phyloP scores from a whole-genome alignment of 2,797 vertebrate genomes.

The Rhinatrema bivittatum region DNA sequence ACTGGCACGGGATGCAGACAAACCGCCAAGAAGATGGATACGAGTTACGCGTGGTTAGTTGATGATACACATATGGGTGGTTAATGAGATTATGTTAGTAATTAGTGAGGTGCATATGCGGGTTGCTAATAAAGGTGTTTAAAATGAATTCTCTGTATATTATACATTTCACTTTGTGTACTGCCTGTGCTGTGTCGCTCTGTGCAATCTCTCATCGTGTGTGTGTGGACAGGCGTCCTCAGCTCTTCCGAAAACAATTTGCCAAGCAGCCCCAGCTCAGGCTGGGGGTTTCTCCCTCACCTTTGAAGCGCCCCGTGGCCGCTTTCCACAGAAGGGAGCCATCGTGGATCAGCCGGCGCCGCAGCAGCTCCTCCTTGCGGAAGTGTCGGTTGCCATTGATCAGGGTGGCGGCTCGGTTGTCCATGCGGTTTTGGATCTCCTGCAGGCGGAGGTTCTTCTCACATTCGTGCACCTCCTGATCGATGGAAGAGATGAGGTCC shows the following conservation, averaged over 20 bases:
- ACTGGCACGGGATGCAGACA: too few relatives aligned
- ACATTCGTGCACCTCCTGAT: slow-evolving; percentile 77
- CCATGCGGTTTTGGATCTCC: slow-evolving; percentile 75
- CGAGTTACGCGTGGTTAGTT: too few relatives aligned
- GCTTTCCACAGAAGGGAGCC: slow-evolving; percentile 79
- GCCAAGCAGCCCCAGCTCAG: too few relatives aligned
- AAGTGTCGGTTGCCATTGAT: slow-evolving; percentile 57
- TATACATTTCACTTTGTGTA: too few relatives aligned
- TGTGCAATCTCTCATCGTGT: too few relatives aligned
- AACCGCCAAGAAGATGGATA: too few relatives aligned
- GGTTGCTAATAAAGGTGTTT: too few relatives aligned
- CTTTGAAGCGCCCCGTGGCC: slow-evolving; percentile 76
- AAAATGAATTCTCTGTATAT: too few relatives aligned
- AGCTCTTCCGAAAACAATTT: accelerated
- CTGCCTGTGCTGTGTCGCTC: too few relatives aligned
- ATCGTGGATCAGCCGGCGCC: slow-evolving; percentile 77
- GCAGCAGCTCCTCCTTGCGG: slow-evolving; percentile 70
- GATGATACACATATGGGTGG: too few relatives aligned
- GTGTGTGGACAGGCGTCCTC: accelerated
- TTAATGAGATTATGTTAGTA: too few relatives aligned
- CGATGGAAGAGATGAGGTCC: slow-evolving; percentile 71
- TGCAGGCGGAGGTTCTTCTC: slow-evolving; percentile 74
- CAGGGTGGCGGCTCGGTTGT: slow-evolving; percentile 61
- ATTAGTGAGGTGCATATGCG: too few relatives aligned
- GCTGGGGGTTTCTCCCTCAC: slow-evolving; percentile 36